These are phyloP conservation scores for Salpingus planirostris DNA, from an alignment of 2,888 invertebrate species.

Conservation along the genomic window DNA sequence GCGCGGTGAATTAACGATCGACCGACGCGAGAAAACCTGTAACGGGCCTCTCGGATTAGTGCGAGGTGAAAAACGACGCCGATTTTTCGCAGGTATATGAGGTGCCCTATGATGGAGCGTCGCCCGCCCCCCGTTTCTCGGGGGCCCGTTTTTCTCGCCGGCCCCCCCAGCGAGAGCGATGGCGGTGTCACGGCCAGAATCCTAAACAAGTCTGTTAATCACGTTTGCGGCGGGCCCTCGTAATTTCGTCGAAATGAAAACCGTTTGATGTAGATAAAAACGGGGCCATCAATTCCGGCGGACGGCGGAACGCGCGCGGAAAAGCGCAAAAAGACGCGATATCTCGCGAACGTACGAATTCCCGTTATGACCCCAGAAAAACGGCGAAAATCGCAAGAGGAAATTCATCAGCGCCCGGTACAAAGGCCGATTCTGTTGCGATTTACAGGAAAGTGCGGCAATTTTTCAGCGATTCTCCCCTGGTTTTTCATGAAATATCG, in stretches of 20 bases:
- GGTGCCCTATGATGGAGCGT: conserved; percentile 29
- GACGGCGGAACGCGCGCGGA: conserved; percentile 5
- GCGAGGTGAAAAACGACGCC: conserved; percentile 24
- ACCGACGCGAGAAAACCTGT: no score
- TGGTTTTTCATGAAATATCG: no score
- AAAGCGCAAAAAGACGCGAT: no score
- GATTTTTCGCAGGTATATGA: conserved; percentile 35
- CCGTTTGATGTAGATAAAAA: conserved; percentile 36
- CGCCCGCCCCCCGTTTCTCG: conserved; percentile 7
- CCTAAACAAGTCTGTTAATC: conserved; percentile 38
- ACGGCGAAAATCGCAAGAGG: no score
- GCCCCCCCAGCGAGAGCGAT: conserved; percentile 25
- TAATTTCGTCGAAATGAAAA: conserved; percentile 32
- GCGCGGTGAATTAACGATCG: no score
- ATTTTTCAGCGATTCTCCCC: no score
- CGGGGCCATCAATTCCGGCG: conserved; percentile 30
- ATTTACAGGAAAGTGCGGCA: no score
- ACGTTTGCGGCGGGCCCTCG: conserved; percentile 28
- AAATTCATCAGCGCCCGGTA: no score
- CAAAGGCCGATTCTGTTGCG: no score
- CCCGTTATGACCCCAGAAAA: no score
- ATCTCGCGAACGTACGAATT: no score
- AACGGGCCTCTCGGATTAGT: conserved; percentile 20
- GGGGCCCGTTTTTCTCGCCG: conserved; percentile 19
- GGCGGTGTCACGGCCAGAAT: conserved; percentile 32